Conservation (phyloP, 1,140 invertebrate genomes). For the Lucilia sericata region DNA sequence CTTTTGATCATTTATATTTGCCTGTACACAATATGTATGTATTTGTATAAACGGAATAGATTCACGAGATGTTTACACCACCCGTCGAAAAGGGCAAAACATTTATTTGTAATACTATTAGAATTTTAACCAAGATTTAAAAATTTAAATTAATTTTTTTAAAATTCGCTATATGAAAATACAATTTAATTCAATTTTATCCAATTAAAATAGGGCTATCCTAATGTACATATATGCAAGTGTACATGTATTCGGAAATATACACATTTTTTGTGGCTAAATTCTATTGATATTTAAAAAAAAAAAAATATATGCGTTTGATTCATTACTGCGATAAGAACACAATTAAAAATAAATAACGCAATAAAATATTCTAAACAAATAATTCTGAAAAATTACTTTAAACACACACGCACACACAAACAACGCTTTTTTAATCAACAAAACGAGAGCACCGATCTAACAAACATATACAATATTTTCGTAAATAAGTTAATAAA, state of each 20-base stretch:
- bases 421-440: not conserved
- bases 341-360: not conserved
- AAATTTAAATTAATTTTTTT: no score
- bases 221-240: no score
- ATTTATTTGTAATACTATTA: no score
- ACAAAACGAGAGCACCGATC: not conserved
- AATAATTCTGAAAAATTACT: slow-evolving; percentile 7
- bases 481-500: not conserved
- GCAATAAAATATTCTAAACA: not conserved
- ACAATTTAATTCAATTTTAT: no score
- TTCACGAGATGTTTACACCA: no score
- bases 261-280: not conserved
- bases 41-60: not conserved
- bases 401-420: slow-evolving; percentile 21
- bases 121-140: no score
- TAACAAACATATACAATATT: slow-evolving; percentile 13
- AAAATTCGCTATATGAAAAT: no score
- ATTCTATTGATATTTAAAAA: not conserved
- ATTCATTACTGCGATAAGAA: not conserved
- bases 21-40: not conserved
- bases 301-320: not conserved
- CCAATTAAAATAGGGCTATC: no score
- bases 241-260: not conserved
- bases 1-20: slow-evolving; percentile 25
- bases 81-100: no score